Evolutionary conservation across 2,113 vertebrate genomes (phyloP).

Genomic region (Pleuronectes platessa): DNA sequence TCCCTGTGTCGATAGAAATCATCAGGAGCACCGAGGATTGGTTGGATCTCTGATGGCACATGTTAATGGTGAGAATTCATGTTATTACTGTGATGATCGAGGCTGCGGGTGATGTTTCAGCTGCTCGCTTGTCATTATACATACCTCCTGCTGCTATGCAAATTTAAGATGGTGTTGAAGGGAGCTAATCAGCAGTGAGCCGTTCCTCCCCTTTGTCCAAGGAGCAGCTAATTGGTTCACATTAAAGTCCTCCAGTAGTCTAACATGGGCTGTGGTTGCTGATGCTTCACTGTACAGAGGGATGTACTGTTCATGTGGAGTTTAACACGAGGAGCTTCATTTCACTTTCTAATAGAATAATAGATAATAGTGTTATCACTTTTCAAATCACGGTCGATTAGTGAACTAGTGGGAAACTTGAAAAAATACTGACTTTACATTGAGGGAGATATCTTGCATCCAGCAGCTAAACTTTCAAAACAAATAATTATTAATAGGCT

Average conservation of each 20-base stretch:
- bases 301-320: background rate
- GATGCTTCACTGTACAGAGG: background rate
- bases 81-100: slow-evolving; percentile 17
- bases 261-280: background rate
- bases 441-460: background rate
- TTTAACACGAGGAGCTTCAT: background rate
- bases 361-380: background rate
- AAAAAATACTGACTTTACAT: background rate
- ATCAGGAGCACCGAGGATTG: background rate
- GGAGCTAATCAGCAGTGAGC: slow-evolving; percentile 56
- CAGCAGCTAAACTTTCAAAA: background rate
- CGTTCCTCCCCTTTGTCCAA: slow-evolving; percentile 52
- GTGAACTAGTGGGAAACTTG: background rate
- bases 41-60: no score
- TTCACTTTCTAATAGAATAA: background rate
- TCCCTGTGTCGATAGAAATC: slow-evolving; percentile 36
- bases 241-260: slow-evolving; percentile 3
- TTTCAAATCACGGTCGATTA: background rate
- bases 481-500: background rate
- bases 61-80: slow-evolving; percentile 9
- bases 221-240: slow-evolving; percentile 26
- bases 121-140: slow-evolving; percentile 40
- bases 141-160: slow-evolving; percentile 59
- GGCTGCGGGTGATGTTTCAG: slow-evolving; percentile 26
- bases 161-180: slow-evolving; percentile 51